phyloP scores from a whole-genome alignment of 2,888 invertebrate genomes.

The Gastracanthus pulcherrimus region DNA sequence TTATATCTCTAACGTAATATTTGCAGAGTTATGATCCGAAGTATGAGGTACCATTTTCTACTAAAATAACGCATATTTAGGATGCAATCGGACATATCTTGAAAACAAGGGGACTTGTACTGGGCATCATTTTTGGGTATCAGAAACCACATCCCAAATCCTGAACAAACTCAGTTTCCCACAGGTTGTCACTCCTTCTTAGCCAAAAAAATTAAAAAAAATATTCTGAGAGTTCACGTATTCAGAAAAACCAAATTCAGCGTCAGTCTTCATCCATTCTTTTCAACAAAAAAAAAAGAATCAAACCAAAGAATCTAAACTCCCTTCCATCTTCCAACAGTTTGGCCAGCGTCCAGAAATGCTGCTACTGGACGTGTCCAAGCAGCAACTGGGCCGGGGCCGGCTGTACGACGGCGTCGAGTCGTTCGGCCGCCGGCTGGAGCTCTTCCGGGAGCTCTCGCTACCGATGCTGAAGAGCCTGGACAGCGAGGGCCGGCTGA shows the following conservation, averaged over 20 bases:
- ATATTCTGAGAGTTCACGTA: too few species aligned
- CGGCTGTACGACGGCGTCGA: slow-evolving; percentile 92
- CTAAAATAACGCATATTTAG: too few species aligned
- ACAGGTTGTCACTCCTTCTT: too few species aligned
- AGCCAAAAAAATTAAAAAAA: not conserved
- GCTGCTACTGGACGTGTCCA: slow-evolving; percentile 93
- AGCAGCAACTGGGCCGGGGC: slow-evolving; percentile 90
- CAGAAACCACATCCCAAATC: too few species aligned
- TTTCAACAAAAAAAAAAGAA: not conserved
- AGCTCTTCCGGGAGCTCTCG: slow-evolving; percentile 91
- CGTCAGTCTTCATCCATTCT: not conserved
- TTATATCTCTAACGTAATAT: too few species aligned
- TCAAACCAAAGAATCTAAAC: not conserved
- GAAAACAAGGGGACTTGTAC: too few species aligned
- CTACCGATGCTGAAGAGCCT: slow-evolving; percentile 92
- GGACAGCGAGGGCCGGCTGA: slow-evolving; percentile 89
- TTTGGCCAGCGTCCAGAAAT: slow-evolving; percentile 88
- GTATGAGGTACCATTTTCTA: too few species aligned
- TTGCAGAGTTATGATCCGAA: too few species aligned
- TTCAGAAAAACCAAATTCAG: too few species aligned
- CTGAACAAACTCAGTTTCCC: too few species aligned
- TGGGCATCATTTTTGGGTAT: too few species aligned
- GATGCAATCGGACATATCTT: too few species aligned
- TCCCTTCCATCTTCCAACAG: slow-evolving; percentile 80
- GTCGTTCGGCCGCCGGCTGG: slow-evolving; percentile 89